Evolutionary conservation across 2,113 vertebrate species (phyloP).

Genomic region (Cygnus buccinator): DNA sequence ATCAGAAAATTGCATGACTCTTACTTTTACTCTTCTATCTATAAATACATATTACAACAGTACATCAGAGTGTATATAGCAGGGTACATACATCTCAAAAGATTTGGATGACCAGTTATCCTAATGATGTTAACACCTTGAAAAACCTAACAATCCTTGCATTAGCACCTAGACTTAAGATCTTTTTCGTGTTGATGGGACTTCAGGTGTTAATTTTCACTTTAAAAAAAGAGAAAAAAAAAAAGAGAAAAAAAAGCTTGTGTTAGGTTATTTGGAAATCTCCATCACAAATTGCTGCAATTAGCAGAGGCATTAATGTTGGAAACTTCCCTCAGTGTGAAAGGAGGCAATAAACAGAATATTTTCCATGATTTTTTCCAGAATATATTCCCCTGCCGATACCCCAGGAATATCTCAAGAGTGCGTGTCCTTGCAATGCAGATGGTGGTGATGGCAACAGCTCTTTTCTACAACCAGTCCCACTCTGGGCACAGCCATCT

Average conservation of each 20-base stretch:
- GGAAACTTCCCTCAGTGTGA: neutral
- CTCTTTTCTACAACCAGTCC: neutral
- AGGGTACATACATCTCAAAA: neutral
- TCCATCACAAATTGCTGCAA: neutral
- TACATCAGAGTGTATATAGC: neutral
- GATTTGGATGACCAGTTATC: neutral
- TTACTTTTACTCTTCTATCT: neutral
- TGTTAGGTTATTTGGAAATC: neutral
- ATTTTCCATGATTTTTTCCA: neutral
- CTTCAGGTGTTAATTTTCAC: neutral
- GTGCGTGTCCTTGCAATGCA: accelerated
- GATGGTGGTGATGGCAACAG: accelerated
- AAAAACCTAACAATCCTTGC: neutral
- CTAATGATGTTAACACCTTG: neutral
- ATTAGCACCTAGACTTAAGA: neutral
- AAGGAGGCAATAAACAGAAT: neutral
- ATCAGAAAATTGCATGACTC: neutral
- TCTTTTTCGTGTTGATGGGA: neutral
- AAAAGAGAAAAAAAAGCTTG: neutral
- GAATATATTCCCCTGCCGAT: neutral
- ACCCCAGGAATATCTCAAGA: neutral
- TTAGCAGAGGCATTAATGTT: neutral
- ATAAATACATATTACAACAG: neutral
- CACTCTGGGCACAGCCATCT: neutral
- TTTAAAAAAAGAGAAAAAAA: neutral